Evolutionary conservation across 2,113 vertebrate genomes (phyloP).

Genomic region (Redunca redunca): DNA sequence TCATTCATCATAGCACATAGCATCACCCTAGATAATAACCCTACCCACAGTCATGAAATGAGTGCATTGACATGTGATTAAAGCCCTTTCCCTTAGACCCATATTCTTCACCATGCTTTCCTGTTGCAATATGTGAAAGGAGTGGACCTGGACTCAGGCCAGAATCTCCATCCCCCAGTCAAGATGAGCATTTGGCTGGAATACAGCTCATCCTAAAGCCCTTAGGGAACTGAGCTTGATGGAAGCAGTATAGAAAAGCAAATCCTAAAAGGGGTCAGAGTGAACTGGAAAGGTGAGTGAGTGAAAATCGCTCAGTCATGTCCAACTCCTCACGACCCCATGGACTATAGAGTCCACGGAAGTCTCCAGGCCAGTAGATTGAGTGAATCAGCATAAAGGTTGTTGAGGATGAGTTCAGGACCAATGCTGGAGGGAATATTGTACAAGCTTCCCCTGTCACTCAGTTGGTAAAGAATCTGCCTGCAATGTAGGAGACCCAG

Average conservation of each 20-base stretch:
- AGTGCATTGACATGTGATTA: not conserved
- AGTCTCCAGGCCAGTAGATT: not conserved
- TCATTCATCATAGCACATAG: not conserved
- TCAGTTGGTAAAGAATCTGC: not conserved
- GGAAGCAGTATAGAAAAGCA: not conserved
- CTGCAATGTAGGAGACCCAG: not conserved
- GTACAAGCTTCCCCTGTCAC: not conserved
- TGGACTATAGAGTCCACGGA: not conserved
- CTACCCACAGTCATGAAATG: not conserved
- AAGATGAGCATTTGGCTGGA: not conserved
- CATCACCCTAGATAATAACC: not conserved
- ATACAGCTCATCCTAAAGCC: not conserved
- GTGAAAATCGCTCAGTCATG: not conserved
- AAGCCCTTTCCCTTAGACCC: not conserved
- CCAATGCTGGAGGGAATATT: not conserved
- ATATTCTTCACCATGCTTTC: not conserved
- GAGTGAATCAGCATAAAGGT: not conserved
- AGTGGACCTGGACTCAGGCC: not conserved
- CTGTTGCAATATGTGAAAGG: not conserved
- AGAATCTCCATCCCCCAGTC: not conserved
- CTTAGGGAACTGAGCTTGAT: not conserved
- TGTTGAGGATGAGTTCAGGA: not conserved
- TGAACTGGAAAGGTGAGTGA: not conserved
- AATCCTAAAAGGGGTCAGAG: not conserved
- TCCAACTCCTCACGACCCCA: fast-evolving